Base-by-base conservation (phyloP, 2,888 invertebrate genomes). In the Nematopogon swammerdamellus region DNA sequence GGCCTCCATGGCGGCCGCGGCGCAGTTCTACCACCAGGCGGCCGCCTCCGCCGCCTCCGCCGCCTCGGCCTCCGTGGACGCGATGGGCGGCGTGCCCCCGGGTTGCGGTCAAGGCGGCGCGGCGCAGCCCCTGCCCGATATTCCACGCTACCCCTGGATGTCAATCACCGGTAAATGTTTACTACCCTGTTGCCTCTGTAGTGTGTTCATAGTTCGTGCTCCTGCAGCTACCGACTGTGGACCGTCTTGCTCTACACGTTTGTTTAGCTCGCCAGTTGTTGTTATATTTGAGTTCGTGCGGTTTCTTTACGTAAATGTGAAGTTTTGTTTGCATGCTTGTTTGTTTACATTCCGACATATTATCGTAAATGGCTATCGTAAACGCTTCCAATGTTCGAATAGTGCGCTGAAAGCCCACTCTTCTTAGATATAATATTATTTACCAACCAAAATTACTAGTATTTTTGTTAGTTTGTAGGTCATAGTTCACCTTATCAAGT, bases 91-190 rank as follows among this genome's bases (percentile, higher is more conserved):
- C 59, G 19, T 44, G 17, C 18, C 18, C 2, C 84, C 91, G 56
- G 86, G 87, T 50, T 94, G 93, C 81, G 84, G 87, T 55, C 89
- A 90, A 67, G 84, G 86, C 53, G 84, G 88, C 59, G 87, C 91
- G 53, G 91, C 91, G 54, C 92, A 92, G 72, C 91, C 92, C 51
- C 88, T 95, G 67, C 92, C 92, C 47, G 95, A 95, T 79, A 90
- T 95, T 69, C 94, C 95, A 50, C 86, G 95, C 67, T 95, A 95
- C 73, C 95, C 95, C 47, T 95, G 95, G 95, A 95, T 95, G 94
- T 92, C 94, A 66, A 92, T 95, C 76, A 94, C 95, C 84, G 95
- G 95, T 94, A 84, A 88, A 85, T 82, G 58, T 65, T 72, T 67
- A 25, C 25, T 59, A 63, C 47, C n/a, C n/a, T n/a, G n/a, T n/a